Evolutionary conservation across 2,888 invertebrate genomes (phyloP).

Genomic region (Meghimatium bilineatum): DNA sequence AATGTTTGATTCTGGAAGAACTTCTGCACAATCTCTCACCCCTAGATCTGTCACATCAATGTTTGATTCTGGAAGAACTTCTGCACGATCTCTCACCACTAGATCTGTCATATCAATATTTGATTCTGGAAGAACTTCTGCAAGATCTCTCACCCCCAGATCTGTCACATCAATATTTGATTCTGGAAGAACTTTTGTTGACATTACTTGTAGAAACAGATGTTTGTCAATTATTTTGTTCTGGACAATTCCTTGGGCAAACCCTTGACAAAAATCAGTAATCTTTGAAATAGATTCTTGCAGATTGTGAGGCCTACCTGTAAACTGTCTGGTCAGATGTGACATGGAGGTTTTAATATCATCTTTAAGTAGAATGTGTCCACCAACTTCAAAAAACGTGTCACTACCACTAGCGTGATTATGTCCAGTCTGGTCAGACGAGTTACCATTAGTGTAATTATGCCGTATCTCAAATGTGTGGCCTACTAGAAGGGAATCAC

Average conservation of each 20-base stretch:
- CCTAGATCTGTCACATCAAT: background rate
- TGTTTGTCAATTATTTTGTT: background rate
- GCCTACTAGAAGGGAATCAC: too few species aligned
- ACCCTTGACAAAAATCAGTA: background rate
- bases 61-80: background rate
- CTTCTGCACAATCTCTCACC: background rate
- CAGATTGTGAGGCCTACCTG: background rate
- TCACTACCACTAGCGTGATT: background rate
- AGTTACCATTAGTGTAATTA: too few species aligned
- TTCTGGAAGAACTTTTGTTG: background rate
- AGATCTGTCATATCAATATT: background rate
- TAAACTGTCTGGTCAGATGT: background rate
- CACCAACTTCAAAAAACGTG: background rate
- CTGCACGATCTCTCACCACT: background rate
- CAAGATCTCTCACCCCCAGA: background rate
- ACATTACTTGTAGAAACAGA: background rate
- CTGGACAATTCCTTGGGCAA: background rate
- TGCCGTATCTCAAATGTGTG: too few species aligned
- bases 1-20: background rate
- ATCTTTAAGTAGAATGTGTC: background rate
- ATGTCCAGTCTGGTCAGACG: too few species aligned
- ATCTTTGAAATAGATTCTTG: background rate
- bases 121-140: background rate
- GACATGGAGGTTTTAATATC: background rate
- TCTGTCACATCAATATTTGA: background rate